These are phyloP conservation scores for Harpalus rufipes DNA, from an alignment of 2,888 invertebrate species.

Conservation along the genomic window DNA sequence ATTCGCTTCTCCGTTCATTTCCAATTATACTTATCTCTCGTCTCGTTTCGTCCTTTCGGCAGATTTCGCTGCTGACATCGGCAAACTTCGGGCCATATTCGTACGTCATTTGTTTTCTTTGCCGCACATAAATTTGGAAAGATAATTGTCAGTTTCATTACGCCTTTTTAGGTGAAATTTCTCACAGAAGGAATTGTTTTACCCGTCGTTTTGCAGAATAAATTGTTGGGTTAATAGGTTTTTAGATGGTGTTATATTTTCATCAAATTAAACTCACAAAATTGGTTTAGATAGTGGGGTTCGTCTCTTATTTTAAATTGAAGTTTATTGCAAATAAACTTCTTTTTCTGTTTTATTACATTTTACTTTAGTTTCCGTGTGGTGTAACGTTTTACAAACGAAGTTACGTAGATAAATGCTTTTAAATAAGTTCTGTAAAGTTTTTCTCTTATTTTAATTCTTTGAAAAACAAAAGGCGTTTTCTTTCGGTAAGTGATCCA, in stretches of 20 bases:
- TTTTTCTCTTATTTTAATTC: background rate
- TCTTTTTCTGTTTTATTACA: background rate
- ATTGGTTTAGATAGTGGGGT: no score
- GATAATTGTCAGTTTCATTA: slow-evolving; percentile 39
- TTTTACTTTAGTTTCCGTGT: background rate
- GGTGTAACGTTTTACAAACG: background rate
- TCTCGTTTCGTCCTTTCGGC: slow-evolving; percentile 13
- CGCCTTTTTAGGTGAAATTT: slow-evolving; percentile 15
- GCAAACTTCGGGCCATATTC: slow-evolving; percentile 29
- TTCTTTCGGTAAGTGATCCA: no score
- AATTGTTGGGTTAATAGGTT: slow-evolving; percentile 15
- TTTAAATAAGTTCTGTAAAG: background rate
- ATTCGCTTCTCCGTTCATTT: background rate
- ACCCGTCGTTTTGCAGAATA: slow-evolving; percentile 8
- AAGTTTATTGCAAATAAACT: background rate
- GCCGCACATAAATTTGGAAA: slow-evolving; percentile 19
- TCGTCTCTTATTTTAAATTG: background rate
- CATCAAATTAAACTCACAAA: background rate
- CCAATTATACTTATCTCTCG: slow-evolving; percentile 21
- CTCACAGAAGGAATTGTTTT: background rate
- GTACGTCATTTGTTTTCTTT: slow-evolving; percentile 26
- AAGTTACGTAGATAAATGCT: background rate
- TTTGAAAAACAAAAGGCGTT: background rate
- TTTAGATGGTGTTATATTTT: background rate
- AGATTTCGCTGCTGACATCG: slow-evolving; percentile 11